Base-by-base conservation (phyloP, 2,797 vertebrate species). In the Eulemur coronatus region DNA sequence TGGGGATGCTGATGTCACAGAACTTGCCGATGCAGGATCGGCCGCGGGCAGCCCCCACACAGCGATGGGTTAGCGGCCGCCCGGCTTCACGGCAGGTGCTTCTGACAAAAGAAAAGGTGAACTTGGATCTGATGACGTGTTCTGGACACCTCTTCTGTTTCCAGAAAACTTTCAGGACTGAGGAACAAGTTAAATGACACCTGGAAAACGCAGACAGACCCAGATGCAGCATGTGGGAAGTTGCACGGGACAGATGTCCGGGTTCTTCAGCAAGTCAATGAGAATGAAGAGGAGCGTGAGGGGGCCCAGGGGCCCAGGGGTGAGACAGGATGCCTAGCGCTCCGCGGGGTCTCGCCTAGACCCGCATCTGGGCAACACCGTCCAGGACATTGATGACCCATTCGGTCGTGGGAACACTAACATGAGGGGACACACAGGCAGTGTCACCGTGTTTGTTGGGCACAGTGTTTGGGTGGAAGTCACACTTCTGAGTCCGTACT, bases 41-140 rank as follows among this genome's bases (percentile, higher is more conserved):
- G 67, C 43, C 33, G 20, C 10, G 5, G 69, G 69, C 52, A 59
- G 24, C 38, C 28, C 57, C 14, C 0, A 28, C 10, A 5, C 1
- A 0, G 26, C 0, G 4, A 28, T 5, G 0, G 0, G 0, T n/a
- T 4, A n/a, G 11, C 13, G 18, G 55, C 24, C 22, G 3, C 30
- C 0, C 22, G 6, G 50, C 41, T 9, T 41, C 84, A 9, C 2
- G 5, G 22, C 26, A 65, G 15, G 0, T 0, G 1, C 13, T 67
- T 30, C 52, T 17, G 17, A 2, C 38, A 2, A 3, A 6, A 24
- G 63, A 30, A 17, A 82, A 5, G 0, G 4, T 4, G 33, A 15
- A 4, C 24, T 12, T 1, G 50, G 20, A 9, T 5, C 20, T 24
- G 12, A 24, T 0, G 5, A 55, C 0, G 18, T 18, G 8, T 15